Evolutionary conservation across 2,113 vertebrate genomes (phyloP), one percentile per base, ranked within the genome.

Genomic region (Castor canadensis): DNA sequence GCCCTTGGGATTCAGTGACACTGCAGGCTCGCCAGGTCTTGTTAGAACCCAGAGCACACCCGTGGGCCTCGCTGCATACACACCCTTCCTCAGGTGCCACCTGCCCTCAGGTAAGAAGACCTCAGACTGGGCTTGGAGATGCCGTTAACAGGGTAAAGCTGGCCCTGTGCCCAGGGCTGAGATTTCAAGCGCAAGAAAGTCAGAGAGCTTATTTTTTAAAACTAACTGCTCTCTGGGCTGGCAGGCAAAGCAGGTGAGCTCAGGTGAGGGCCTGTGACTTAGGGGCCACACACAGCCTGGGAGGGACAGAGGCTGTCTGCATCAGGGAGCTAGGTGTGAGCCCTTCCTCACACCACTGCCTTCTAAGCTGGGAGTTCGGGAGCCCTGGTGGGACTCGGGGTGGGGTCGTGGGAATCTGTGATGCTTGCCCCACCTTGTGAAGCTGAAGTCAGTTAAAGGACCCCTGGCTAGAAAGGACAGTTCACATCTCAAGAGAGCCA

Each of bases 11-110:
- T 10, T 77, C 32, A 54, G 54, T 47, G 47, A 26, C 43, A 2
- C 47, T 26, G 5, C 13, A 0, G 56, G 8, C 67, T 38, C 4
- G 1, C 0, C 4, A 2, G 20, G 19, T 6, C 69, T n/a, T 40
- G 4, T 19, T 35, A 77, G 69, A 62, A 5, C 54, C 13, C 54
- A 56, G 54, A 20, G 15, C 52, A 58, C 1, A 11, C 58, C 45
- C 45, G 26, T 22, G 3, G 56, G 24, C 82, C 49, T 54, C 64
- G 8, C 3, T 10, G 28, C 32, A 11, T 4, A 32, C 60, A 10
- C 16, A 8, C 4, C 35, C 49, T 64, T 40, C 77, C 76, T 16
- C 10, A 13, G 38, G 22, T 6, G 60, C 58, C 45, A 38, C 30
- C 17, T 16, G 6, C 35, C 49, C 12, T 60, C 54, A 54, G 1